Evolutionary conservation across 2,113 vertebrate genomes (phyloP).

Genomic region (Deroptyus accipitrinus): DNA sequence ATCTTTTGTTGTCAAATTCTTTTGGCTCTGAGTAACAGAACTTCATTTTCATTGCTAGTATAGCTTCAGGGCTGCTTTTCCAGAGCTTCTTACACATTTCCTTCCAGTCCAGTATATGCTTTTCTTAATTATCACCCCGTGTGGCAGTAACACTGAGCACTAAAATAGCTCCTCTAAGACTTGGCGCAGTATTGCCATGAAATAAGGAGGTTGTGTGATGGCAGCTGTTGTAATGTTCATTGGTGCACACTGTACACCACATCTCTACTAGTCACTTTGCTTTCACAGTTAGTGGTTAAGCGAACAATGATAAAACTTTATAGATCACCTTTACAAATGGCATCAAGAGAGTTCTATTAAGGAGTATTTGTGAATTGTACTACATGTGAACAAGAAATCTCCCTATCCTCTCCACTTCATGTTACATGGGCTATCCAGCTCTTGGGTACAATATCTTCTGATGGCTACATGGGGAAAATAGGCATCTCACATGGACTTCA

Average conservation of each 20-base stretch:
- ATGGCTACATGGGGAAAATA: background rate
- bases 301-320: background rate
- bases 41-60: background rate
- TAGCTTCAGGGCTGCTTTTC: conserved; percentile 9
- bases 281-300: background rate
- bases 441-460: background rate
- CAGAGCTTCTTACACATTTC: background rate
- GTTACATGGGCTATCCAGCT: background rate
- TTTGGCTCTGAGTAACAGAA: conserved; percentile 1
- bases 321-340: background rate
- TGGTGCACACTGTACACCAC: background rate
- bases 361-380: background rate
- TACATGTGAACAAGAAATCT: background rate
- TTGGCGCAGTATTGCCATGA: background rate
- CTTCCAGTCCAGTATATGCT: background rate
- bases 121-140: background rate
- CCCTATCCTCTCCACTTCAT: background rate
- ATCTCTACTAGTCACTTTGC: background rate
- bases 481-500: background rate
- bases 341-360: background rate
- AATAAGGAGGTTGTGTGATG: background rate
- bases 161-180: background rate
- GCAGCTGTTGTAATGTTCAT: background rate
- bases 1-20: background rate
- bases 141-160: background rate